phyloP scores from a whole-genome alignment of 2,113 vertebrate species.

The Erythrocercus mccallii region DNA sequence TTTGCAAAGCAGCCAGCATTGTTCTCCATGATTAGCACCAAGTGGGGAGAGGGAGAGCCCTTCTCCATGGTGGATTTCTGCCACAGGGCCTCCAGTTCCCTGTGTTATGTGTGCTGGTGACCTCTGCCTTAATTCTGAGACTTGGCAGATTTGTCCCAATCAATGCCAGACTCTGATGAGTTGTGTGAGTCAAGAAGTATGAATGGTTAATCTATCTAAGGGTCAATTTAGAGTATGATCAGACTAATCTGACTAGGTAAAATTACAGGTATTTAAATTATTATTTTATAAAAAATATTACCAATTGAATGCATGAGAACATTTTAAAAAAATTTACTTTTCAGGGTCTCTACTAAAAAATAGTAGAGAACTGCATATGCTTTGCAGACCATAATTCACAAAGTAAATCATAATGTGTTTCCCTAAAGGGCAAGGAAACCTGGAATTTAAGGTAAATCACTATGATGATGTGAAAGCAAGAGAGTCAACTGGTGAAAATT shows the following conservation, averaged over 20 bases:
- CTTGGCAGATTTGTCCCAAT: not conserved
- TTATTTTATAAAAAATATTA: not conserved
- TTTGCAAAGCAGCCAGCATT: slow-evolving; percentile 37
- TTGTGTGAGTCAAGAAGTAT: fast-evolving
- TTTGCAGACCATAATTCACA: slow-evolving; percentile 2
- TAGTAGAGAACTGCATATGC: not conserved
- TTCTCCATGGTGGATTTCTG: not conserved
- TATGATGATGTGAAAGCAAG: not conserved
- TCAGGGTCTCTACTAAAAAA: not conserved
- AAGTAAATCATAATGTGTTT: not conserved
- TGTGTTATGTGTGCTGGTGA: not conserved
- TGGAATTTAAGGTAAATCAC: slow-evolving; percentile 2
- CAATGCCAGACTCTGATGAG: not conserved
- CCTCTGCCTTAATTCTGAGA: not conserved
- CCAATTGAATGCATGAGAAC: not conserved
- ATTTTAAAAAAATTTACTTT: not conserved
- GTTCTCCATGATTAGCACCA: not conserved
- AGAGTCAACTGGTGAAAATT: not conserved
- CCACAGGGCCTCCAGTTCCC: not conserved
- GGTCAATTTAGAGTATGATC: not conserved
- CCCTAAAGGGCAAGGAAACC: slow-evolving; percentile 14
- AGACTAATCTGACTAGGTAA: not conserved
- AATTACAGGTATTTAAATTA: not conserved
- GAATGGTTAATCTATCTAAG: not conserved
- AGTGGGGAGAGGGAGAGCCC: not conserved